These are phyloP conservation scores for Limnodromus scolopaceus DNA, from an alignment of 2,797 vertebrate genomes.

Conservation along the genomic window DNA sequence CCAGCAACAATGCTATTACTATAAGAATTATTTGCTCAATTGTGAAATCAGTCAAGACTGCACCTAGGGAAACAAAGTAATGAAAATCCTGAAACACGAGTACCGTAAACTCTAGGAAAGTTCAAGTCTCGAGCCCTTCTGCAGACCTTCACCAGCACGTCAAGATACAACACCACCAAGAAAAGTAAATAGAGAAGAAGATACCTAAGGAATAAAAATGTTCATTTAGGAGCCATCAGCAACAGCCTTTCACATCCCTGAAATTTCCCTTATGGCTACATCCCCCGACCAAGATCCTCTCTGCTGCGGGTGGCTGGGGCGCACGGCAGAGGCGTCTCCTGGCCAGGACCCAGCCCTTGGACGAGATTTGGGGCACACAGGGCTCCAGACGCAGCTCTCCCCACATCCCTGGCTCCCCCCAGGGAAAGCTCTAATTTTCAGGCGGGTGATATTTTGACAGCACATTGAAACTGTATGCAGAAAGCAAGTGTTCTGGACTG, in stretches of 20 bases:
- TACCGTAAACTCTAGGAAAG: background rate
- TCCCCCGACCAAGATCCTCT: background rate
- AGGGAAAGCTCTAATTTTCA: background rate
- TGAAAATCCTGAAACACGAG: background rate
- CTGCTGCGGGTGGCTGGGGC: background rate
- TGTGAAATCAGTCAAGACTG: background rate
- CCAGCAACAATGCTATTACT: background rate
- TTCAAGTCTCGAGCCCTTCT: background rate
- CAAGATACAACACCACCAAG: background rate
- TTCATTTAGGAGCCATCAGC: background rate
- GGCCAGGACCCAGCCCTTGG: background rate
- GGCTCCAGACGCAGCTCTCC: background rate
- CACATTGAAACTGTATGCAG: background rate
- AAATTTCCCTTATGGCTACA: background rate
- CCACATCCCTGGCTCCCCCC: background rate
- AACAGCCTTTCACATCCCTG: background rate
- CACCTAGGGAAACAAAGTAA: background rate
- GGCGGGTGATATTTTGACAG: background rate
- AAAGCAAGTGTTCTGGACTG: background rate
- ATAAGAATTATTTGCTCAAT: background rate
- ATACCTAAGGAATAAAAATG: background rate
- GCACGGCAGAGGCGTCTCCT: fast-evolving
- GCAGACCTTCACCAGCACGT: background rate
- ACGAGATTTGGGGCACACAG: fast-evolving
- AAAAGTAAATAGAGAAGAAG: background rate